phyloP scores from a whole-genome alignment of 2,113 vertebrate species.

The Zonotrichia leucophrys region DNA sequence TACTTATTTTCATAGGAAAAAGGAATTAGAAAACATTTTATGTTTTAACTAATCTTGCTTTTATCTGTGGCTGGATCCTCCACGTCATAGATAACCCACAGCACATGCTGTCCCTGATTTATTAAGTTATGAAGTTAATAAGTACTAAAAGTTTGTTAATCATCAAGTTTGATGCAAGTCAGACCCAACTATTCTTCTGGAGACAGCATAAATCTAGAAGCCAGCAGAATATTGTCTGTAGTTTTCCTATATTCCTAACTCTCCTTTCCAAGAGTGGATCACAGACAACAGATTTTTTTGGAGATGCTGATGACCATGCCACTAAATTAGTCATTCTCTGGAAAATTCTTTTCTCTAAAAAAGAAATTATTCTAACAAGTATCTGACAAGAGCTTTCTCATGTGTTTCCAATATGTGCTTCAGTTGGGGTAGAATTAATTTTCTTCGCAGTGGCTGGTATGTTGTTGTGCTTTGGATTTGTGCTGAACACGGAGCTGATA shows the following conservation, averaged over 20 bases:
- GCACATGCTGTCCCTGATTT: neutral
- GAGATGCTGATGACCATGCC: neutral
- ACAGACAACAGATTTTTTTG: neutral
- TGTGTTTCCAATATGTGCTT: neutral
- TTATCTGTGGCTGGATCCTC: neutral
- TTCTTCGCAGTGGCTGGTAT: neutral
- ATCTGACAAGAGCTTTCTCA: neutral
- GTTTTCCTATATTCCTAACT: neutral
- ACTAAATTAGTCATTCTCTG: neutral
- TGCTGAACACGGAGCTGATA: neutral
- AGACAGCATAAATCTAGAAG: neutral
- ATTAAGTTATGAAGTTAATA: neutral
- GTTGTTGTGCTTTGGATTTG: accelerated
- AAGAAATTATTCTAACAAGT: neutral
- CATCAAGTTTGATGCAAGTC: neutral
- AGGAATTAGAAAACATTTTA: neutral
- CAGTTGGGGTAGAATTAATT: neutral
- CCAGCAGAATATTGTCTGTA: neutral
- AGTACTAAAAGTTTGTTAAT: neutral
- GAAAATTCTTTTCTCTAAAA: neutral
- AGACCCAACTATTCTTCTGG: neutral
- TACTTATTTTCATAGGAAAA: neutral
- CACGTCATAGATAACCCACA: neutral
- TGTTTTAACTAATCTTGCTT: neutral
- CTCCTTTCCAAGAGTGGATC: neutral